Evolutionary conservation across 2,888 invertebrate species (phyloP).

Genomic region (Lasioglossum zephyrum): DNA sequence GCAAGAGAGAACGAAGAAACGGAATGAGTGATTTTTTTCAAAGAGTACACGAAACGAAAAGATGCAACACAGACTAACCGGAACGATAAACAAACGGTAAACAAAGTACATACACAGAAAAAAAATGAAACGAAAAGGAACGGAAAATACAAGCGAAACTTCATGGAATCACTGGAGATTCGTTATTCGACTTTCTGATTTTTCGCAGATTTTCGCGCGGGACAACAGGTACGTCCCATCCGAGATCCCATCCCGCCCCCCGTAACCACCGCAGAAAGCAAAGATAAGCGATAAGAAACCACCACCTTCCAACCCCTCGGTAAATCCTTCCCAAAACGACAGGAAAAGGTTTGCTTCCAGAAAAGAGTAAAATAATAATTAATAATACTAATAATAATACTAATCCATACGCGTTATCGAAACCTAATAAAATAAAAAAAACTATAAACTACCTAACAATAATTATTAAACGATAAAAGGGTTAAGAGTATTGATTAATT

Average conservation of each 20-base stretch:
- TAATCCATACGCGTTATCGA: conserved; percentile 81
- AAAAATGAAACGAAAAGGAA: conserved; percentile 16
- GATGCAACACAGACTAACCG: conserved; percentile 21
- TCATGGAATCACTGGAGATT: conserved; percentile 69
- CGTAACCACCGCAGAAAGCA: conserved; percentile 61
- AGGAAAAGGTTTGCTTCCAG: conserved; percentile 82
- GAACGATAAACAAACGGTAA: neutral
- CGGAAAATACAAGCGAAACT: conserved; percentile 34
- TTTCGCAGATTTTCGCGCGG: conserved; percentile 82
- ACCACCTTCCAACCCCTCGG: conserved; percentile 63
- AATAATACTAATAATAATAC: conserved; percentile 53
- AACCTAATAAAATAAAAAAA: conserved; percentile 77
- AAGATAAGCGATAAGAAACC: conserved; percentile 48
- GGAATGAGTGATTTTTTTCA: conserved; percentile 53
- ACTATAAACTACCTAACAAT: conserved; percentile 83
- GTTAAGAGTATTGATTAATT: conserved; percentile 82
- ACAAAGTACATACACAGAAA: neutral
- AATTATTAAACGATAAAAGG: conserved; percentile 81
- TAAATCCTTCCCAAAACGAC: conserved; percentile 63
- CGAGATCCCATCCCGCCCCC: conserved; percentile 68
- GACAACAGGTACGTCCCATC: conserved; percentile 79
- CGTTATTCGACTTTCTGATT: conserved; percentile 79
- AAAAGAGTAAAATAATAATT: conserved; percentile 53
- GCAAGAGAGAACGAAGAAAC: conserved; percentile 59
- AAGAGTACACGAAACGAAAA: conserved; percentile 47